phyloP scores from a whole-genome alignment of 2,797 vertebrate species.

The Enteromius mattozi region DNA sequence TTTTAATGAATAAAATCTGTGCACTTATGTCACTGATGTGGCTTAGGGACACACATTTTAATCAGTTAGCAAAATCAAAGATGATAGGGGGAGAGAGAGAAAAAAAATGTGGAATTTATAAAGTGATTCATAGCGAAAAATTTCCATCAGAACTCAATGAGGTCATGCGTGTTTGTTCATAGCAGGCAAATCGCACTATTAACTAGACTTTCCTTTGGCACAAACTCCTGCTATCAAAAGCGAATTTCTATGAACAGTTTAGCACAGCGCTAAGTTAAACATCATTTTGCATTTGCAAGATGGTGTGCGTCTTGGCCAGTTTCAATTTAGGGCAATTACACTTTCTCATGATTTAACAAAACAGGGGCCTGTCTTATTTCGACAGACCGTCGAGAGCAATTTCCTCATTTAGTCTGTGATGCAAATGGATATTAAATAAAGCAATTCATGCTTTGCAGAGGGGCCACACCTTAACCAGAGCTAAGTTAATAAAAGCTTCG shows the following conservation, averaged over 20 bases:
- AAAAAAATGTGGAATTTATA: conserved; percentile 48
- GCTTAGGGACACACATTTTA: conserved; percentile 56
- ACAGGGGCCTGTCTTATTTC: conserved; percentile 51
- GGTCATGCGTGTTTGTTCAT: conserved; percentile 54
- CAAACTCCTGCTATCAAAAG: conserved; percentile 26
- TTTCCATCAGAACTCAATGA: conserved; percentile 51
- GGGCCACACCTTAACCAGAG: conserved; percentile 77
- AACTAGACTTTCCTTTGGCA: conserved; percentile 44
- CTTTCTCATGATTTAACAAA: conserved; percentile 51
- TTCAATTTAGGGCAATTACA: conserved; percentile 36
- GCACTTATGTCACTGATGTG: conserved; percentile 60
- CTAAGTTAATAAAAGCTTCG: conserved; percentile 56
- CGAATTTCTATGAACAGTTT: conserved; percentile 9
- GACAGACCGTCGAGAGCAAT: conserved; percentile 52
- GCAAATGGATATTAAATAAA: conserved; percentile 79
- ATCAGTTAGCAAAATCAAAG: conserved; percentile 57
- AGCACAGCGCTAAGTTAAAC: conserved; percentile 23
- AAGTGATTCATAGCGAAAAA: conserved; percentile 52
- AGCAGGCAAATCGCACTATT: conserved; percentile 51
- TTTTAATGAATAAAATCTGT: conserved; percentile 65
- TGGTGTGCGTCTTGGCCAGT: conserved; percentile 33
- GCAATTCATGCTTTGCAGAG: conserved; percentile 76
- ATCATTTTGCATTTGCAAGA: conserved; percentile 41
- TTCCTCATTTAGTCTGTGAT: conserved; percentile 61
- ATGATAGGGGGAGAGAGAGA: conserved; percentile 36